Evolutionary conservation across 35 echinoderm and acorn worm species (phyloP).

Genomic region (Anneissia japonica): DNA sequence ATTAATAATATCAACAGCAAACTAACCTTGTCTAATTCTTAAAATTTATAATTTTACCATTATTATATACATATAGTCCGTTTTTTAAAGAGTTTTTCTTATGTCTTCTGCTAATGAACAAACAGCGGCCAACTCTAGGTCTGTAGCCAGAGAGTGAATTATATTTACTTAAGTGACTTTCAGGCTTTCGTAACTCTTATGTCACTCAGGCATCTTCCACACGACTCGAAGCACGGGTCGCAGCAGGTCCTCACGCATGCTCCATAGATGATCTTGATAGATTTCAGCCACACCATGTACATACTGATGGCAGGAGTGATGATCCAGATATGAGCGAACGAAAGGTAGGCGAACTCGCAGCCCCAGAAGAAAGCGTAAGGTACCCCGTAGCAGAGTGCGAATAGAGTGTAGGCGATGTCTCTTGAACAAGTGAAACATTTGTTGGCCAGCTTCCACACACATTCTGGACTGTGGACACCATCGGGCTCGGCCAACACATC

Average conservation of each 20-base stretch:
- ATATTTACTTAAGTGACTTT: too few relatives aligned
- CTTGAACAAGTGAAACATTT: neutral
- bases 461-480: neutral
- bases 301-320: neutral
- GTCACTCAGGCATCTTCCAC: neutral
- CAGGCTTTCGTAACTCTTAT: neutral
- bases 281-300: neutral
- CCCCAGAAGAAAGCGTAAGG: slow-evolving; percentile 3
- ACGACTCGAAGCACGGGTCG: slow-evolving; percentile 2
- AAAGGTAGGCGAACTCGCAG: neutral
- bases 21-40: too few relatives aligned
- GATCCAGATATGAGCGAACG: neutral
- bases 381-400: neutral
- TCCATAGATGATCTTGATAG: slow-evolving; percentile 7
- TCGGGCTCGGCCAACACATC: neutral
- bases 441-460: neutral
- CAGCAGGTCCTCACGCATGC: neutral
- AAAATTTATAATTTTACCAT: too few relatives aligned
- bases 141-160: too few relatives aligned
- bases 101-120: too few relatives aligned
- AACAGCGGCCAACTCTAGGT: too few relatives aligned
- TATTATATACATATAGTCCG: too few relatives aligned
- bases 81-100: too few relatives aligned
- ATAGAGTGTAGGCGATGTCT: neutral
- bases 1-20: too few relatives aligned